These are phyloP conservation scores for Kryptopterus vitreolus DNA, from an alignment of 2,797 vertebrate genomes.

Conservation along the genomic window DNA sequence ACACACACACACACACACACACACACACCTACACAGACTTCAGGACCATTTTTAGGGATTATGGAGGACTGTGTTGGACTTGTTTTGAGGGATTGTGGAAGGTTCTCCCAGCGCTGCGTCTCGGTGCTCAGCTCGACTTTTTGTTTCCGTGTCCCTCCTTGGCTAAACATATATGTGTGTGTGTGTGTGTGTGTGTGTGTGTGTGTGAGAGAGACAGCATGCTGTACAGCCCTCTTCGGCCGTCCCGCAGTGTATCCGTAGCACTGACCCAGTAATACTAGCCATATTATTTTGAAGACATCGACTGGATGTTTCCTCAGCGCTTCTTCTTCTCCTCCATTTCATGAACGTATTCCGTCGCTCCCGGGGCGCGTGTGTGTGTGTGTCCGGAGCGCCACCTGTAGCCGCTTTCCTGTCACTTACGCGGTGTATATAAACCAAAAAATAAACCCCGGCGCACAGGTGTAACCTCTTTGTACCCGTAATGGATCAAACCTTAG, in stretches of 20 bases:
- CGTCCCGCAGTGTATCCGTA: constrained; percentile 50
- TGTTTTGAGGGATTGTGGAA: background rate
- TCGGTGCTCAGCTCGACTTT: constrained; percentile 21
- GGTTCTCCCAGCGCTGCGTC: constrained; percentile 11
- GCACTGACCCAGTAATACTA: constrained; percentile 45
- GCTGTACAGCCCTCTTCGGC: constrained; percentile 51
- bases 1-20: too few relatives aligned
- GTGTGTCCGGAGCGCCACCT: constrained; percentile 44
- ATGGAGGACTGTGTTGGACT: too few relatives aligned
- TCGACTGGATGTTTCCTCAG: background rate
- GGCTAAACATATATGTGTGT: background rate
- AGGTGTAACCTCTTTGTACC: constrained; percentile 57
- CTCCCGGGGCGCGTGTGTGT: too few relatives aligned
- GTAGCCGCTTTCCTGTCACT: constrained; percentile 51
- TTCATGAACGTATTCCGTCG: constrained; percentile 38
- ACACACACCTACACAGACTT: background rate
- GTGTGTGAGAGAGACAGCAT: constrained; percentile 44
- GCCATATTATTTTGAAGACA: constrained; percentile 41
- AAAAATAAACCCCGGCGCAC: constrained; percentile 59
- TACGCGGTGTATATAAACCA: constrained; percentile 68
- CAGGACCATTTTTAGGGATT: background rate
- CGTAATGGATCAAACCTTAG: constrained; percentile 57
- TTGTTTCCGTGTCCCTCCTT: constrained; percentile 19
- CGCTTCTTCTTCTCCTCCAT: background rate
- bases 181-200: constrained; percentile 28